Base-by-base conservation (phyloP, 2,888 invertebrate genomes). In the Drosophila eohydei region DNA sequence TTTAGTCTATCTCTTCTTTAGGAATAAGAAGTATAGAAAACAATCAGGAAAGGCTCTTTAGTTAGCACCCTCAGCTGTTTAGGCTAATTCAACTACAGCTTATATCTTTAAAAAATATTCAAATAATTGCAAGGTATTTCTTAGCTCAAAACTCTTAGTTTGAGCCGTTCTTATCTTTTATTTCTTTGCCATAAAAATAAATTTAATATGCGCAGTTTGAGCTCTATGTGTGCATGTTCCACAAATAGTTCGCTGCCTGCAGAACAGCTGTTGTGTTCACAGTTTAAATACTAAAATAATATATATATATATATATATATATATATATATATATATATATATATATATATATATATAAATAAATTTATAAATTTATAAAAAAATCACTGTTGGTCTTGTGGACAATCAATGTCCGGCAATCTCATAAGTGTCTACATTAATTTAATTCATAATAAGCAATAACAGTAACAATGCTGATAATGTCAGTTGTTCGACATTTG, bases 401-500 rank as follows among this genome's bases (percentile, higher is more conserved):
- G 16, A 55, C 60, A 74, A 66, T 82, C 63, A 66, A 79, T 65
- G 59, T 68, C 46, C 28, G 57, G 46, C 71, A 66, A 80, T 70
- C 69, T 30, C 60, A 54, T 65, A 60, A 71, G 62, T 66, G 62
- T 68, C 64, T 38, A 44, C 70, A 60, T 74, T 80, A 77, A 86
- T 74, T 77, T 58, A 68, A 83, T 88, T 70, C 68, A 82, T 88
- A 75, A 73, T 63, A 60, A 46, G 56, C 69, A 48, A 70, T 74
- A 65, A 66, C 67, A 71, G 68, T 65, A 68, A 60, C 74, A 77
- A 68, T 69, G 60, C 62, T 54, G 87, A 86, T 80, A 71, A 67
- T 73, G 70, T 83, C 70, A 64, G 34, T 56, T 59, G 63, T 54
- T 58, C 36, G 67, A 73, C 71, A 83, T 85, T 82, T 87, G 71